Conservation (phyloP, 2,113 vertebrate genomes). For the Ondatra zibethicus region DNA sequence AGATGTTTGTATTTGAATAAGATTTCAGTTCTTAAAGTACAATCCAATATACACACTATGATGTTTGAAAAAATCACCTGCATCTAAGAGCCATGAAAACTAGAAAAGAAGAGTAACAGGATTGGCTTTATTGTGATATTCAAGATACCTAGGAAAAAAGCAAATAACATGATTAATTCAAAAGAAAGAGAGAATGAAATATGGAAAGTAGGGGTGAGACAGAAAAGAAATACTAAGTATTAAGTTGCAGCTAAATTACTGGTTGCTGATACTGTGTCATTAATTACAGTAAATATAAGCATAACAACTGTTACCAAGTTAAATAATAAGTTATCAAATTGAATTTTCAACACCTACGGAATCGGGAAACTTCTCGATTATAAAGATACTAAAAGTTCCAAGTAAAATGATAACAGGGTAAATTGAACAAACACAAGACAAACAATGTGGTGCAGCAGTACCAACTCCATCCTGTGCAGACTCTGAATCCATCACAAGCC, state of each 20-base stretch:
- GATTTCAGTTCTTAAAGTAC: neutral
- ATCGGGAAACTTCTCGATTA: neutral
- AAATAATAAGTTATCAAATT: neutral
- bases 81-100: neutral
- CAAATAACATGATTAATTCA: neutral
- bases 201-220: neutral
- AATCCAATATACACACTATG: neutral
- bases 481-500: too few species aligned
- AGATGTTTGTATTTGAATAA: neutral
- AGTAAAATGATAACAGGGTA: neutral
- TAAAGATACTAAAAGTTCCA: neutral
- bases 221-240: neutral
- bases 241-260: neutral
- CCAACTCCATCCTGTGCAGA: neutral
- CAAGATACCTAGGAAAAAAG: neutral
- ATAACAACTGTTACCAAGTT: neutral
- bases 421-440: neutral
- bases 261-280: neutral
- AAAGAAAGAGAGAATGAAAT: neutral
- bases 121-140: neutral
- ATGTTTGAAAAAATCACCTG: neutral
- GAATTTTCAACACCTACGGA: neutral
- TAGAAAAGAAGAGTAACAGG: neutral
- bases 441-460: neutral
- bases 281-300: neutral